Evolutionary conservation across 2,888 invertebrate species (phyloP).

Genomic region (Oasisia sp.): DNA sequence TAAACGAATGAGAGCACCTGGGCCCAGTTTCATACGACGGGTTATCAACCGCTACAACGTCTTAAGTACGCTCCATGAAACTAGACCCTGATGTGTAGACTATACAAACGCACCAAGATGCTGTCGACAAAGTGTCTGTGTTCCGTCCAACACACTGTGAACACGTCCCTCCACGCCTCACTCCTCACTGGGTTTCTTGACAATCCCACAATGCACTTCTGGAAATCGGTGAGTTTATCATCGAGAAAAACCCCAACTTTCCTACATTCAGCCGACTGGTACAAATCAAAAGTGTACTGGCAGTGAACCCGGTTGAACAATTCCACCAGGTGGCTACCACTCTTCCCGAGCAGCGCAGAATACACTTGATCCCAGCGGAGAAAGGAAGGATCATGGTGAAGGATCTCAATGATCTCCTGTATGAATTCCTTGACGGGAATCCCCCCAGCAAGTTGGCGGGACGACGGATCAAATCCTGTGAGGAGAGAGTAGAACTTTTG

Average conservation of each 20-base stretch:
- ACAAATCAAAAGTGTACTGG: background rate
- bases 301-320: background rate
- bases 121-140: background rate
- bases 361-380: background rate
- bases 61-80: background rate
- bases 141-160: background rate
- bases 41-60: background rate
- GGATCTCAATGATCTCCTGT: background rate
- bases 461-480: background rate
- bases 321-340: background rate
- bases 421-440: background rate
- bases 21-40: too few relatives aligned
- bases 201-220: slow-evolving; percentile 13
- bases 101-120: background rate
- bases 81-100: background rate
- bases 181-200: background rate
- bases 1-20: too few relatives aligned
- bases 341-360: background rate
- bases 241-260: slow-evolving; percentile 4
- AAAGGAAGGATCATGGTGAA: background rate
- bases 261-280: background rate
- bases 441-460: background rate
- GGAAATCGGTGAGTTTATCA: slow-evolving; percentile 7
- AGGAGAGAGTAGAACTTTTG: background rate
- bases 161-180: background rate